phyloP scores from a whole-genome alignment of 1,140 invertebrate species.

The Pentalonia nigronervosa region DNA sequence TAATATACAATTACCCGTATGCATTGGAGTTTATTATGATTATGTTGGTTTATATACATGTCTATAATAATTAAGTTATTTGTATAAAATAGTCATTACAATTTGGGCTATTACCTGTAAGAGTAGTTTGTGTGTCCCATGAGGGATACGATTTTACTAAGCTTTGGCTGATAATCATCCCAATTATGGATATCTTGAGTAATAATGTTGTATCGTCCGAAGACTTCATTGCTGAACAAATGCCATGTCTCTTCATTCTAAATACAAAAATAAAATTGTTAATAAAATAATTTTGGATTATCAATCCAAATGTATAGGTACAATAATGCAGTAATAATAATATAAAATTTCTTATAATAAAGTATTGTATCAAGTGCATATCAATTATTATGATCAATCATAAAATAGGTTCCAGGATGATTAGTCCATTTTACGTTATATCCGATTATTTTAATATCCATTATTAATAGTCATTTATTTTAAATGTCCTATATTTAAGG shows the following conservation, averaged over 20 bases:
- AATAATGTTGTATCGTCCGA: not conserved
- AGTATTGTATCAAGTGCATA: not conserved
- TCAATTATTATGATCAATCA: not conserved
- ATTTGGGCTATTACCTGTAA: not conserved
- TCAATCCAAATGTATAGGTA: not conserved
- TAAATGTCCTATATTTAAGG: too few relatives aligned
- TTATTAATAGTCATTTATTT: too few relatives aligned
- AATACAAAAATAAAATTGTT: conserved; percentile 21
- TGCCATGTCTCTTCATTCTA: conserved; percentile 55
- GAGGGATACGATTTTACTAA: conserved; percentile 25
- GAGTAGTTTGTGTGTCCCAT: not conserved
- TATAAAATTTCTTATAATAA: not conserved
- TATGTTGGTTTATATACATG: not conserved
- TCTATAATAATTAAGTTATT: not conserved
- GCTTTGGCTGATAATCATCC: not conserved
- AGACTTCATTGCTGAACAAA: conserved; percentile 19
- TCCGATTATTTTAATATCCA: too few relatives aligned
- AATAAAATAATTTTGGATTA: not conserved
- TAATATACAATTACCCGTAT: conserved; percentile 1
- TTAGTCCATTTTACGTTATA: too few relatives aligned
- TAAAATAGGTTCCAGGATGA: not conserved
- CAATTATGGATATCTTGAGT: conserved; percentile 6
- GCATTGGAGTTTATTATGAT: not conserved
- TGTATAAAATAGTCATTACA: not conserved
- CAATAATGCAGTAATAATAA: not conserved